Evolutionary conservation across 2,888 invertebrate species (phyloP), one percentile per base, ranked within the genome.

Genomic region (Eupithecia abbreviata): DNA sequence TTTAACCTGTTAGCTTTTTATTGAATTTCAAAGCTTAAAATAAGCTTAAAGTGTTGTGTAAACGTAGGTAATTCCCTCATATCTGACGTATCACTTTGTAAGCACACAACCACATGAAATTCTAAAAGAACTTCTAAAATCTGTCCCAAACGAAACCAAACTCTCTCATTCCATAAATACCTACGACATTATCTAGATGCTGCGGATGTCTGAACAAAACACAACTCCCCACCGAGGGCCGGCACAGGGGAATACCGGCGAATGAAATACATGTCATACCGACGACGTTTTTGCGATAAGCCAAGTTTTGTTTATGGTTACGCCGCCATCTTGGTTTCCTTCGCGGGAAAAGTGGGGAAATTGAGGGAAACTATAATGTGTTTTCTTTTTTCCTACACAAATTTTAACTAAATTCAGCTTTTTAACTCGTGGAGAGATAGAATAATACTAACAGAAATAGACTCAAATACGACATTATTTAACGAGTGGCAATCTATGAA

Each of bases 251-350:
- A 89, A 85, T 89, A 82, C 83, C 82, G 81, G 82, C 85, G 85
- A 86, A 89, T 90, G 88, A 85, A 88, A 90, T 89, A 89, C 87
- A 86, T 87, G 90, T 90, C 90, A 90, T 87, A 86, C 84, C 83
- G 85, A 84, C 88, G 89, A 90, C 90, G 88, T 91, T 92, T 91
- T 87, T 89, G 89, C 86, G 92, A 92, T 91, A 91, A 91, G 88
- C 87, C 88, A 87, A 86, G 85, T 88, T 90, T 91, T 91, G 90
- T 91, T 90, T 90, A 90, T 91, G 88, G 85, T 83, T 84, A 80
- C 83, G 79, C 77, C 86, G 91, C 91, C 91, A 90, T 92, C 88
- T 91, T 91, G 85, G 79, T 78, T 82, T 78, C 74, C 79, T 81
- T 82, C 76, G 77, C 80, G 79, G 81, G 79, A 83, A 81, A 69